Conservation (phyloP, 1,140 invertebrate species). For the Macrobrachium nipponense region DNA sequence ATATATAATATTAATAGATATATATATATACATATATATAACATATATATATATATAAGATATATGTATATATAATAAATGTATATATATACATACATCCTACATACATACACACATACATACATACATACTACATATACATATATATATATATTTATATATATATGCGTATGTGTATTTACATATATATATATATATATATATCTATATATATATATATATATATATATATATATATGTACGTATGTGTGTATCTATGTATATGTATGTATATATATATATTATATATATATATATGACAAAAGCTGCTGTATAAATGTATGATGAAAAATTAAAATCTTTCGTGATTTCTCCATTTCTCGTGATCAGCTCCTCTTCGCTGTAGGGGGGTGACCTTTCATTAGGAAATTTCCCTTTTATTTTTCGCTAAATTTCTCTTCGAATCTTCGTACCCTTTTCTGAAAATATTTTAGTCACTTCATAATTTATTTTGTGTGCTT, state of each 20-base stretch:
- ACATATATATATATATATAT: conserved; percentile 15
- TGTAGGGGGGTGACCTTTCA: too few species aligned
- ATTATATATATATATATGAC: neutral
- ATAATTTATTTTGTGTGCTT: too few species aligned
- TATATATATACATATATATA: conserved; percentile 14
- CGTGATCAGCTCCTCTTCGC: too few species aligned
- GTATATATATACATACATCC: neutral
- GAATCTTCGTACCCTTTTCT: too few species aligned
- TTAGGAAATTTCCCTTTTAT: too few species aligned
- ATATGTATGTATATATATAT: neutral
- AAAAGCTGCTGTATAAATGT: too few species aligned
- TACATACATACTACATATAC: neutral
- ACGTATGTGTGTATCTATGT: neutral
- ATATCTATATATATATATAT: conserved; percentile 15
- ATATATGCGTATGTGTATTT: neutral
- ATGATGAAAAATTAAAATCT: too few species aligned
- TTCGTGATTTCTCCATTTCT: too few species aligned
- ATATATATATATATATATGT: conserved; percentile 11
- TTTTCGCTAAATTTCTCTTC: too few species aligned
- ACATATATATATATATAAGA: conserved; percentile 14
- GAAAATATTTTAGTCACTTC: too few species aligned
- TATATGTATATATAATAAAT: conserved; percentile 12
- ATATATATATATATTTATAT: conserved; percentile 6
- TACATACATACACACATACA: neutral
- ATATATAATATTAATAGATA: neutral